Conservation (phyloP, 2,113 vertebrate species). For the Cygnus buccinator region DNA sequence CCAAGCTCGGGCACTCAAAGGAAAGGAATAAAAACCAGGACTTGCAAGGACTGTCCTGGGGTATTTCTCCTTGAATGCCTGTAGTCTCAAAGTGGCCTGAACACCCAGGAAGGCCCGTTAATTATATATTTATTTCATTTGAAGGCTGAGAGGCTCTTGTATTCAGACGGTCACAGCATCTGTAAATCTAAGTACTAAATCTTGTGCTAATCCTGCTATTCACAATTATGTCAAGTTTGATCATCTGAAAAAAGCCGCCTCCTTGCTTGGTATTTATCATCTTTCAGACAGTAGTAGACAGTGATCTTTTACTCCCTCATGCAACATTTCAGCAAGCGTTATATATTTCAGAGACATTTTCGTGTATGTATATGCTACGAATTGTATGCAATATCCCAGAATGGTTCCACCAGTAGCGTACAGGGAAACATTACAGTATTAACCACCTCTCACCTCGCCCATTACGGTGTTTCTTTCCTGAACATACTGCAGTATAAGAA, state of each 20-base stretch:
- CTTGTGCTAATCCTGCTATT: rapidly evolving
- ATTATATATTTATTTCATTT: neutral
- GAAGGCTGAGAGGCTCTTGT: neutral
- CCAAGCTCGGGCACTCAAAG: neutral
- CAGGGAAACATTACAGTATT: conserved; percentile 25
- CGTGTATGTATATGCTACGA: conserved; percentile 26
- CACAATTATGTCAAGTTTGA: neutral
- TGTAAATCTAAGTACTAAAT: rapidly evolving
- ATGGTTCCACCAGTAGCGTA: neutral
- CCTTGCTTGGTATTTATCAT: neutral
- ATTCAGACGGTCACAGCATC: neutral
- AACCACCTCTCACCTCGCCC: conserved; percentile 33
- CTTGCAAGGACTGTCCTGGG: neutral
- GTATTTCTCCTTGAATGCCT: neutral
- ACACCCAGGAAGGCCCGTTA: neutral
- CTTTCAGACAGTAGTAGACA: conserved; percentile 26
- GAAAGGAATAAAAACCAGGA: rapidly evolving
- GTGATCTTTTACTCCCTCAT: conserved; percentile 42
- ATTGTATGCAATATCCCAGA: conserved; percentile 5
- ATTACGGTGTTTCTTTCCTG: neutral
- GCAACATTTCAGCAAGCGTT: conserved; percentile 18
- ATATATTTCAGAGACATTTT: conserved; percentile 34
- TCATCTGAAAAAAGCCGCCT: neutral
- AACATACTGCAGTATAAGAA: neutral
- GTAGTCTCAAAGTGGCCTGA: rapidly evolving